phyloP scores from a whole-genome alignment of 2,797 vertebrate genomes.

The Heterohyrax brucei region DNA sequence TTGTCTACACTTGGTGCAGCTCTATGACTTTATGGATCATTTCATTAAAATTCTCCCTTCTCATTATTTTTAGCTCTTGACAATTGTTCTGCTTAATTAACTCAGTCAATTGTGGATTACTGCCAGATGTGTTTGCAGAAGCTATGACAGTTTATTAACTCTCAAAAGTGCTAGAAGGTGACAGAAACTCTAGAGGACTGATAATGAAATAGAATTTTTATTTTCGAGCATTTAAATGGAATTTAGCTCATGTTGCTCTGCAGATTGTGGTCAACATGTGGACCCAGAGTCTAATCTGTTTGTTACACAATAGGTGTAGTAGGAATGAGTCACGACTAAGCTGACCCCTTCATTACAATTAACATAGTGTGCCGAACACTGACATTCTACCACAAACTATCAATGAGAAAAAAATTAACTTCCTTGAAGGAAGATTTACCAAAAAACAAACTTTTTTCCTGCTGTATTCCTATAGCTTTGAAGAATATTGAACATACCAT shows the following conservation, averaged over 20 bases:
- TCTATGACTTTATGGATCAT: neutral
- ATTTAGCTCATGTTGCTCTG: neutral
- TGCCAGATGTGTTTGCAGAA: slow-evolving; percentile 71
- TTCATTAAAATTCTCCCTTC: slow-evolving; percentile 75
- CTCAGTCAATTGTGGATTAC: slow-evolving; percentile 73
- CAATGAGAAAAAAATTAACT: slow-evolving; percentile 16
- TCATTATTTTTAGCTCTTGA: slow-evolving; percentile 79
- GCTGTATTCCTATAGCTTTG: neutral
- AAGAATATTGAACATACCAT: too few species aligned
- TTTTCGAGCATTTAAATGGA: slow-evolving; percentile 66
- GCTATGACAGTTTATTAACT: slow-evolving; percentile 70
- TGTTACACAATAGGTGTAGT: neutral
- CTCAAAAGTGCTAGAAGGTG: slow-evolving; percentile 71
- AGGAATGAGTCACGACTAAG: neutral
- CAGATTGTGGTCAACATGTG: neutral
- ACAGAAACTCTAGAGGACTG: slow-evolving; percentile 20
- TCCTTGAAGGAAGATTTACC: neutral
- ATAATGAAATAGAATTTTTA: slow-evolving; percentile 76
- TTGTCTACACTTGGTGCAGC: neutral
- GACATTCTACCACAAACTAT: neutral
- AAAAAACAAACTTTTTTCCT: neutral
- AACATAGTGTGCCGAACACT: neutral
- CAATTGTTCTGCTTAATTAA: slow-evolving; percentile 81
- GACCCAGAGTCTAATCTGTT: neutral
- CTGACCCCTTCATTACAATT: neutral